A percentile compares a stretch with the other conserved stretches of the same genome.
Conservation (phyloP, 2,888 invertebrate species). For the Sarcophaga caerulescens region DNA sequence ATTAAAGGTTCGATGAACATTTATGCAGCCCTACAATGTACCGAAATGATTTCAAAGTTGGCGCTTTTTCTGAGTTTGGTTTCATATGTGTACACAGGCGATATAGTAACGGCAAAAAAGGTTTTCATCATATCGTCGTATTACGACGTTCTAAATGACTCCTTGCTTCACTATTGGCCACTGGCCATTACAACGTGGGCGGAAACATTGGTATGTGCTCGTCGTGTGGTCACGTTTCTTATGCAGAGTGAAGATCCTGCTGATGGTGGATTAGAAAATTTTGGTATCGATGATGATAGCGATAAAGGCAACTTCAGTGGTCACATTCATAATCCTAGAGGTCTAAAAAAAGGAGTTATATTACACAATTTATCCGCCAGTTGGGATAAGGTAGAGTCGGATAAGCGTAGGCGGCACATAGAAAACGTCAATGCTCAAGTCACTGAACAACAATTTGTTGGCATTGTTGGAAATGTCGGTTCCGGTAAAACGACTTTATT, state of each 20-base stretch:
- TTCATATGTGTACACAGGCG: slow-evolving; percentile 85
- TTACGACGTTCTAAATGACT: slow-evolving; percentile 89
- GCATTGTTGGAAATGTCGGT: slow-evolving; percentile 88
- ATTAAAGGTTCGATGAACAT: slow-evolving; percentile 86
- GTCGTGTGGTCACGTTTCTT: slow-evolving; percentile 86
- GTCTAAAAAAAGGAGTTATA: slow-evolving; percentile 76
- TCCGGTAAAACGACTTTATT: slow-evolving; percentile 88
- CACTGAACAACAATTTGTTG: slow-evolving; percentile 74
- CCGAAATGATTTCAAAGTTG: slow-evolving; percentile 89
- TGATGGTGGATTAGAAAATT: slow-evolving; percentile 73
- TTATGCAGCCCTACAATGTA: slow-evolving; percentile 86
- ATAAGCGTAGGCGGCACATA: slow-evolving; percentile 72
- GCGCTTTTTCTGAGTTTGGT: slow-evolving; percentile 89
- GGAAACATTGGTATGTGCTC: slow-evolving; percentile 88
- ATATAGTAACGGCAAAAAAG: slow-evolving; percentile 87
- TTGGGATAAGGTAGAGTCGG: slow-evolving; percentile 81
- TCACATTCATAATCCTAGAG: slow-evolving; percentile 73
- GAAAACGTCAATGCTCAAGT: slow-evolving; percentile 81
- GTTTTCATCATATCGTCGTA: slow-evolving; percentile 91
- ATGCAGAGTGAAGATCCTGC: slow-evolving; percentile 77
- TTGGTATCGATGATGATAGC: slow-evolving; percentile 71
- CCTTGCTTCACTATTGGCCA: slow-evolving; percentile 90
- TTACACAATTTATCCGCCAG: slow-evolving; percentile 82
- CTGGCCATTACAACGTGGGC: slow-evolving; percentile 88
- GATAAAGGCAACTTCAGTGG: slow-evolving; percentile 74